Evolutionary conservation across 2,888 invertebrate genomes (phyloP).

Genomic region (Drosophila prolongata): DNA sequence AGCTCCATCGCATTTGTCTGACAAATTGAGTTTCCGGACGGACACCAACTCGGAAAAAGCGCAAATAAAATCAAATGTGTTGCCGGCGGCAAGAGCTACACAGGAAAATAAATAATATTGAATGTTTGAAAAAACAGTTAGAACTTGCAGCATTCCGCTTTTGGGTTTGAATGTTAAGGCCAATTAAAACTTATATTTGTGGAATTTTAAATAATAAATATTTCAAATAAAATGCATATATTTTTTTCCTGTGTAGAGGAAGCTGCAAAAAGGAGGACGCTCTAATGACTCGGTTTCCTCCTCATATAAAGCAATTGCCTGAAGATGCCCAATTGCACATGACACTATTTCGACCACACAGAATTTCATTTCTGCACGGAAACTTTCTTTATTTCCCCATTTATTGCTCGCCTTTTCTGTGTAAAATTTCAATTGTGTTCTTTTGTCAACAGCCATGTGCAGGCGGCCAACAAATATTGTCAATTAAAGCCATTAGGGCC

Average conservation of each 20-base stretch:
- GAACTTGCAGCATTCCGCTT: too few relatives aligned
- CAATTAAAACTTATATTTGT: too few relatives aligned
- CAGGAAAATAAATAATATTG: not conserved
- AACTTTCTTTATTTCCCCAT: conserved; percentile 28
- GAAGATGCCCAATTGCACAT: conserved; percentile 44
- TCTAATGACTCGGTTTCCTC: conserved; percentile 41
- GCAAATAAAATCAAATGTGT: conserved; percentile 49
- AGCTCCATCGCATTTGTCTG: conserved; percentile 44
- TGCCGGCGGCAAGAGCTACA: conserved; percentile 12
- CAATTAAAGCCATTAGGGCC: conserved; percentile 64
- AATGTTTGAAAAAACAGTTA: too few relatives aligned
- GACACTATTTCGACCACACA: conserved; percentile 53
- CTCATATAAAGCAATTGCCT: conserved; percentile 29
- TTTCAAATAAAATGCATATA: not conserved
- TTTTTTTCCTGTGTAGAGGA: not conserved
- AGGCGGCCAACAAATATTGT: conserved; percentile 37
- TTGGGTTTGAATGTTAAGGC: too few relatives aligned
- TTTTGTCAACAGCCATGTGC: conserved; percentile 33
- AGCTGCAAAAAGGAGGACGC: conserved; percentile 8
- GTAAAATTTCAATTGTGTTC: conserved; percentile 59
- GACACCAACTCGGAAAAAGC: conserved; percentile 31
- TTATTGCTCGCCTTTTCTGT: conserved; percentile 37
- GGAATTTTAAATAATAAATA: too few relatives aligned
- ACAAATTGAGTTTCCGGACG: conserved; percentile 63
- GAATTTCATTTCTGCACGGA: conserved; percentile 45